Evolutionary conservation across 2,113 vertebrate species (phyloP).

Genomic region (Macquaria australasica): DNA sequence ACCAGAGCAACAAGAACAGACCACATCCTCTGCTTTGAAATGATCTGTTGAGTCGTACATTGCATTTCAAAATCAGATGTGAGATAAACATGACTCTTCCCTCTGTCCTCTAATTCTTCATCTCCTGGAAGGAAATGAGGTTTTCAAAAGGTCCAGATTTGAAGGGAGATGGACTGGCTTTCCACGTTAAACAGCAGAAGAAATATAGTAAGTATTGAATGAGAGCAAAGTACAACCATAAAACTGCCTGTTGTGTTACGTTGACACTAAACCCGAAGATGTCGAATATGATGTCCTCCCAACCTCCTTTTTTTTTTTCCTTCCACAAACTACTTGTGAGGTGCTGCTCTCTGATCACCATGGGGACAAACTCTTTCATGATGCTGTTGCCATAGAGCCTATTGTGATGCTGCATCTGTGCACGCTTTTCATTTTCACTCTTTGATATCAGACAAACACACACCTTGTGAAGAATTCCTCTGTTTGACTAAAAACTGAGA

Average conservation of each 20-base stretch:
- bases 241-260: neutral
- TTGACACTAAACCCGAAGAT: conserved; percentile 14
- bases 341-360: conserved; percentile 75
- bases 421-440: conserved; percentile 57
- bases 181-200: neutral
- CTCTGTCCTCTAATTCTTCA: neutral
- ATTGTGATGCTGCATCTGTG: conserved; percentile 73
- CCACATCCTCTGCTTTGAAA: conserved; percentile 16
- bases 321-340: conserved; percentile 69
- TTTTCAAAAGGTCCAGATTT: neutral
- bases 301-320: conserved; percentile 15
- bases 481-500: neutral
- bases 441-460: conserved; percentile 68
- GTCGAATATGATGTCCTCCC: conserved; percentile 9
- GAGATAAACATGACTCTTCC: neutral
- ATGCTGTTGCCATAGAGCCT: conserved; percentile 82
- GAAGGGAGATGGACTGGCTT: neutral
- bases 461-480: conserved; percentile 22
- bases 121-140: neutral
- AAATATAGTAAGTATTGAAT: neutral
- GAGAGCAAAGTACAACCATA: neutral
- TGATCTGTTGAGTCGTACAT: neutral
- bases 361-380: conserved; percentile 80
- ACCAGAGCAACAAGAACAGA: conserved; percentile 21
- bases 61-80: conserved; percentile 1